Percentiles rank a stretch among this genome's conserved stretches.
phyloP scores from a whole-genome alignment of 2,113 vertebrate genomes.

The Amphilophus citrinellus region DNA sequence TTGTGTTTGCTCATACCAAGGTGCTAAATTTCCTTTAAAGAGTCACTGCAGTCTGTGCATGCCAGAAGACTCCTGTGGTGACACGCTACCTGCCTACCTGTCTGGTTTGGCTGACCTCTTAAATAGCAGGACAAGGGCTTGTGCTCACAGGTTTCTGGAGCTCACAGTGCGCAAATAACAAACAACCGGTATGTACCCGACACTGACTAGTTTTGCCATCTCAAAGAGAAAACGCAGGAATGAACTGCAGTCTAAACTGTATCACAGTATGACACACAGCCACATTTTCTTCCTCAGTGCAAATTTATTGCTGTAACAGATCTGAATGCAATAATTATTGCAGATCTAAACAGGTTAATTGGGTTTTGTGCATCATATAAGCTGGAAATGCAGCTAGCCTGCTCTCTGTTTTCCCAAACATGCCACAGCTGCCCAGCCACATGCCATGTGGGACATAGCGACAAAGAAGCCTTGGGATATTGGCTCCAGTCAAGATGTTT shows the following conservation, averaged over 20 bases:
- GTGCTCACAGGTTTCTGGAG: constrained; percentile 47
- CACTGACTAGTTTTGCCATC: not conserved
- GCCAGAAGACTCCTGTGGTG: constrained; percentile 31
- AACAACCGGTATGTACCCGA: not conserved
- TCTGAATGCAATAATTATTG: not conserved
- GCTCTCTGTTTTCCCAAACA: constrained; percentile 31
- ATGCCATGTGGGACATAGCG: constrained; percentile 36
- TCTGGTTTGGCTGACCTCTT: constrained; percentile 62
- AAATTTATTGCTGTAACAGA: not conserved
- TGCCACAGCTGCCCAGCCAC: constrained; percentile 37
- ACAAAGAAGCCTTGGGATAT: constrained; percentile 64
- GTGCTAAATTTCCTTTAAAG: constrained; percentile 44
- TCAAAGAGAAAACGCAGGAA: not conserved
- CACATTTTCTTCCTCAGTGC: not conserved
- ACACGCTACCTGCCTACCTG: constrained; percentile 63
- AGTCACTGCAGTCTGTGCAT: constrained; percentile 21
- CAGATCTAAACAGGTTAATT: not conserved
- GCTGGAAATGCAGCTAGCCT: not conserved
- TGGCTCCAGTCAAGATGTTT: constrained; percentile 71
- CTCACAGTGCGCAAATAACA: not conserved
- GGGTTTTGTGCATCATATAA: not conserved
- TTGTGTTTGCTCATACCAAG: constrained; percentile 47
- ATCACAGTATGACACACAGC: not conserved
- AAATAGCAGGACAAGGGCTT: constrained; percentile 12
- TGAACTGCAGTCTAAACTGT: not conserved